Percentiles rank a stretch among this genome's conserved stretches.
phyloP scores from a whole-genome alignment of 2,797 vertebrate species.

The Salarias fasciatus region DNA sequence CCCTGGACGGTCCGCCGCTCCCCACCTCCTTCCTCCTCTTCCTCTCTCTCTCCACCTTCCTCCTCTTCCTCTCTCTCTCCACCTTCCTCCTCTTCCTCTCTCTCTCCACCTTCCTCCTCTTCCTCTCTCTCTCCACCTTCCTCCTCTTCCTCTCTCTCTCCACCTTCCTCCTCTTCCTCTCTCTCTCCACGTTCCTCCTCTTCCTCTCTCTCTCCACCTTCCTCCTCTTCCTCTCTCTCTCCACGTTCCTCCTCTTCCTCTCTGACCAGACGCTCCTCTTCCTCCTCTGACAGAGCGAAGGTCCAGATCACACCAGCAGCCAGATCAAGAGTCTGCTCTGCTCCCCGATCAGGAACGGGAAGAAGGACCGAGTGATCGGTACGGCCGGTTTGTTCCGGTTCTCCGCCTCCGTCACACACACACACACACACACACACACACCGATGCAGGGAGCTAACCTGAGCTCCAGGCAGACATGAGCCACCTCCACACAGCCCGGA shows the following conservation, averaged over 20 bases:
- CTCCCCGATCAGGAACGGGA: constrained; percentile 94
- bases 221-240: not conserved
- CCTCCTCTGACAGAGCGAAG: constrained; percentile 89
- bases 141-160: not conserved
- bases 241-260: not conserved
- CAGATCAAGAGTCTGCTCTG: constrained; percentile 92
- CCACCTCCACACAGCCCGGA: too few species aligned
- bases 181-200: too few species aligned
- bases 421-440: too few species aligned
- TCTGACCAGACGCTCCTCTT: too few species aligned
- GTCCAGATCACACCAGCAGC: constrained; percentile 78
- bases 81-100: not conserved
- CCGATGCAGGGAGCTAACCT: too few species aligned
- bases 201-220: not conserved
- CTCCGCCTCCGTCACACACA: too few species aligned
- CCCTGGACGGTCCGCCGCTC: constrained; percentile 89
- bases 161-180: too few species aligned
- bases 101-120: not conserved
- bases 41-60: not conserved
- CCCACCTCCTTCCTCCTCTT: not conserved
- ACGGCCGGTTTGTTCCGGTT: constrained; percentile 26
- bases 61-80: not conserved
- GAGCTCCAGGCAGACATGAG: too few species aligned
- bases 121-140: not conserved
- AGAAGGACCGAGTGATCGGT: constrained; percentile 99